phyloP scores from a whole-genome alignment of 2,888 invertebrate species.

The Perithous albicinctus region DNA sequence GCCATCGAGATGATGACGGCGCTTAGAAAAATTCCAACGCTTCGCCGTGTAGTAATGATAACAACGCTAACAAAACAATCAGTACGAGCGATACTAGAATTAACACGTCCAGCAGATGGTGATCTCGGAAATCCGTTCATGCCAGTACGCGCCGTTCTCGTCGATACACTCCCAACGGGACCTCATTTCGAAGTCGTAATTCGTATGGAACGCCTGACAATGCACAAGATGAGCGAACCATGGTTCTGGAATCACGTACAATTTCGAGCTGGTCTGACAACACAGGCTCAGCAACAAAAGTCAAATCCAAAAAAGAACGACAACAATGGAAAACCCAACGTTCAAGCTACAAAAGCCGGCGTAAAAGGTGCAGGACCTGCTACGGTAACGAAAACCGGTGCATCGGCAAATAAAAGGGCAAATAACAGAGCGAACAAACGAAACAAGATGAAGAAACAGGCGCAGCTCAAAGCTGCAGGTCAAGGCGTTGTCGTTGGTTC shows the following conservation, averaged over 20 bases:
- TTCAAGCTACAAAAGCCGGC: conserved; percentile 30
- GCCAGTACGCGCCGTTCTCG: conserved; percentile 79
- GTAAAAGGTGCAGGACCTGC: conserved; percentile 7
- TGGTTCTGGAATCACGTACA: conserved; percentile 65
- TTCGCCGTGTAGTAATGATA: conserved; percentile 81
- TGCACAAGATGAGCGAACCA: conserved; percentile 74
- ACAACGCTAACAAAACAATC: conserved; percentile 83
- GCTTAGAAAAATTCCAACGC: conserved; percentile 78
- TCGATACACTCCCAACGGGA: conserved; percentile 81
- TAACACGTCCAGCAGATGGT: conserved; percentile 78
- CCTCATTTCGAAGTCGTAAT: conserved; percentile 82
- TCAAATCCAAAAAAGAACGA: conserved; percentile 5
- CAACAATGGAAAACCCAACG: conserved; percentile 1
- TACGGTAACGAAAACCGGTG: neutral
- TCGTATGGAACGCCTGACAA: conserved; percentile 79
- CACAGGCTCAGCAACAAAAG: conserved; percentile 29
- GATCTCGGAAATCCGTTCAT: conserved; percentile 80
- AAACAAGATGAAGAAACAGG: conserved; percentile 46
- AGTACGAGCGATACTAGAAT: conserved; percentile 82
- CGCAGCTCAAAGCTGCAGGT: conserved; percentile 29
- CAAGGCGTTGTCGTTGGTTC: conserved; percentile 46
- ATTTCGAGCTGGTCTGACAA: conserved; percentile 50
- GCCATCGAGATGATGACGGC: conserved; percentile 81
- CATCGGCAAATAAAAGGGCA: conserved; percentile 16
- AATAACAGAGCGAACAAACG: conserved; percentile 48